Conservation (phyloP, 2,113 vertebrate genomes). For the Spheniscus mendiculus region DNA sequence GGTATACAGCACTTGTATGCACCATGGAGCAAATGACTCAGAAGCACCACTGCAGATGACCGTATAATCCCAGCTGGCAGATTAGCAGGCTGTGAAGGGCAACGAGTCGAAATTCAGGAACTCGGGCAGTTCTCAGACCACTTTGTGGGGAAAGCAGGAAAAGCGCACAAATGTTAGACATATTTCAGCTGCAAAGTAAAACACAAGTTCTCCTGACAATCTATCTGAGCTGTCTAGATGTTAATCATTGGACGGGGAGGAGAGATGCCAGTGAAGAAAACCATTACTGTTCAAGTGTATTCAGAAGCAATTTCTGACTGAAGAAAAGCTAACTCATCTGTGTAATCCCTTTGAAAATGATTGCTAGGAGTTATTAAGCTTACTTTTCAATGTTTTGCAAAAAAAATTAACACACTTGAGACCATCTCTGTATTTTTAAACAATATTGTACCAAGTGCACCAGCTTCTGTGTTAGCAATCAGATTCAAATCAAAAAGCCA, state of each 20-base stretch:
- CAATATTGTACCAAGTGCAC: not conserved
- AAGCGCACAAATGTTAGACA: not conserved
- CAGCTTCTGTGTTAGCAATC: not conserved
- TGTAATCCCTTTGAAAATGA: slow-evolving; percentile 17
- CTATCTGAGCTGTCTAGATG: not conserved
- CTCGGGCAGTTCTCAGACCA: not conserved
- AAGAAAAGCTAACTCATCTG: not conserved
- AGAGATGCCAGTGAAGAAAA: not conserved
- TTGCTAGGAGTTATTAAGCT: not conserved
- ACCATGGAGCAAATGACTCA: not conserved
- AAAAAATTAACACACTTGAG: not conserved
- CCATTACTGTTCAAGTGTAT: not conserved
- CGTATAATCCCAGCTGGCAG: not conserved
- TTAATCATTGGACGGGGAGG: not conserved
- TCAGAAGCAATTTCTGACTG: not conserved
- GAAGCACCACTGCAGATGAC: not conserved
- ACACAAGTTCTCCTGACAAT: not conserved
- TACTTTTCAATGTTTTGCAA: not conserved
- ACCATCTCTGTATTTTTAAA: not conserved
- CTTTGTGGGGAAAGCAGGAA: not conserved
- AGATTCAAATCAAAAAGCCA: not conserved
- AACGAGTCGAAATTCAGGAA: not conserved
- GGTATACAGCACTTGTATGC: not conserved
- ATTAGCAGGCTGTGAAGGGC: not conserved
- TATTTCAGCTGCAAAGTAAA: not conserved